A percentile compares a stretch with the other conserved stretches of the same genome.
Evolutionary conservation across 2,113 vertebrate genomes (phyloP).

Genomic region (Periophthalmodon schlosseri): DNA sequence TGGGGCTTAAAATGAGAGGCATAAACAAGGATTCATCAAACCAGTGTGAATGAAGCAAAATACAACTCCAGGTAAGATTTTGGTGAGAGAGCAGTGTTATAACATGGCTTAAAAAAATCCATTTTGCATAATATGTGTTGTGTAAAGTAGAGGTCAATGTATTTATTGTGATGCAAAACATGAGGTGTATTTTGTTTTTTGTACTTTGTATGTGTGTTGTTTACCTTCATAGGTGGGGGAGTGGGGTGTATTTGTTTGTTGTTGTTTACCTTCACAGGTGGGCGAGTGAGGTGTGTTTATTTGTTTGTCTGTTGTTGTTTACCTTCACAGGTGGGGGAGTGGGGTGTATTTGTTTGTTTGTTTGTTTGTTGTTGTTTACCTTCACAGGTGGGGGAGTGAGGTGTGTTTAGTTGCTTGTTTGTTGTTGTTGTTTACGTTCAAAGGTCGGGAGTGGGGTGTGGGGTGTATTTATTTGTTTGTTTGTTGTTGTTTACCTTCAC

Average conservation of each 20-base stretch:
- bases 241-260: conserved; percentile 38
- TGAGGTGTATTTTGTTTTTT: conserved; percentile 2
- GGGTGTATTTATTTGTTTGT: conserved; percentile 6
- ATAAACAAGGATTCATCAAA: too few species aligned
- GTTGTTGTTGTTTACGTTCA: conserved; percentile 81
- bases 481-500: conserved; percentile 81
- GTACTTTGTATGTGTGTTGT: not conserved
- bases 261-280: conserved; percentile 87
- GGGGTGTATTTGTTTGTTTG: conserved; percentile 6
- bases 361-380: conserved; percentile 76
- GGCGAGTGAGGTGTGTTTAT: not conserved
- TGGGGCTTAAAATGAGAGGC: too few species aligned
- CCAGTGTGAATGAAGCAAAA: too few species aligned
- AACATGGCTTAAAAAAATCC: too few species aligned
- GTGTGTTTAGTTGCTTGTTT: conserved; percentile 13
- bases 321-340: conserved; percentile 83
- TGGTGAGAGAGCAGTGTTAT: too few species aligned
- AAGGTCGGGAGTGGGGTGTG: conserved; percentile 68
- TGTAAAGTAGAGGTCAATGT: too few species aligned
- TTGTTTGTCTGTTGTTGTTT: conserved; percentile 30
- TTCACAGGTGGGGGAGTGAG: conserved; percentile 80
- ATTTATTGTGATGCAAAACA: too few species aligned
- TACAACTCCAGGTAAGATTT: too few species aligned
- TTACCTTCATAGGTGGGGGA: conserved; percentile 86
- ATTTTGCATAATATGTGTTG: too few species aligned